Evolutionary conservation across 1,140 invertebrate genomes (phyloP), one percentile per base, ranked within the genome.

Genomic region (Wiebesia pumilae): DNA sequence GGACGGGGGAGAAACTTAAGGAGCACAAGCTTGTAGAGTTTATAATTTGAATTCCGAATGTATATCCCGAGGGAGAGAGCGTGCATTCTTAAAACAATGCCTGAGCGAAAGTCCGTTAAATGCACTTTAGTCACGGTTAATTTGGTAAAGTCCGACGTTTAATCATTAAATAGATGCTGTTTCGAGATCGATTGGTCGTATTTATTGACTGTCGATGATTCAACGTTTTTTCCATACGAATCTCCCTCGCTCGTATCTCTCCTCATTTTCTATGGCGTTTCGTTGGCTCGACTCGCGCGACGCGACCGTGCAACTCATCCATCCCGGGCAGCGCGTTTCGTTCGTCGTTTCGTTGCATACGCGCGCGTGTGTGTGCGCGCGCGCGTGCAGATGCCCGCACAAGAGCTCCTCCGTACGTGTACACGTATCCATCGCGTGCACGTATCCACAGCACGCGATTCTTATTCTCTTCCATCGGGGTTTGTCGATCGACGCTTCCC

Each of bases 61-160:
- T 65, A 62, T 65, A 80, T 35, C 6, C 47, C 78, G n/a, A 62
- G n/a, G 24, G 54, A 33, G 71, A 78, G 67, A 73, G 27, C 51
- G 69, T 54, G 51, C 79, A 79, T 47, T 69, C 62, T 51, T 77
- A 30, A 81, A 85, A 87, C 83, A 85, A 87, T 90, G 90, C 77
- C 84, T 35, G 19, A 67, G 78, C 71, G 69, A 69, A 75, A 67
- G 51, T 40, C 77, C 71, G 89, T 91, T 90, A 91, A 93, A 93
- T 90, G 92, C 90, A 90, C 88, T 93, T 93, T 93, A 92, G 92
- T 92, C 91, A 93, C 90, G 91, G 93, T 93, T 93, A 93, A 93
- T 94, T 94, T 93, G 87, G 92, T 93, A 93, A 94, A 90, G 88
- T 90, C 90, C 43, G 65, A 43, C 69, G 69, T 86, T 81, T 75